Evolutionary conservation across 2,113 vertebrate species (phyloP).

Genomic region (Ceratotherium simum): DNA sequence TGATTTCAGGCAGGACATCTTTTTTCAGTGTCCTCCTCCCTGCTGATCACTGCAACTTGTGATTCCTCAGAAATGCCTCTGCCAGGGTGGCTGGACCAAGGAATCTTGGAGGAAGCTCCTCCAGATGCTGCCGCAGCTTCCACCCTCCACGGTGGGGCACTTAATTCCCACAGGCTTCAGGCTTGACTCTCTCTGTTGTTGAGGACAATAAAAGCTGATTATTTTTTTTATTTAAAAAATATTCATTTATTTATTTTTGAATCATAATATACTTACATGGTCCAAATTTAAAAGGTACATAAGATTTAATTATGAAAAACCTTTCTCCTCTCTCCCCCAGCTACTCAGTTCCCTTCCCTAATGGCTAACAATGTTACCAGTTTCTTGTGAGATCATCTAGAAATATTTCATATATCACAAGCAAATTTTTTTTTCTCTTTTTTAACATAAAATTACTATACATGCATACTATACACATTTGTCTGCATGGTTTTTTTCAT

Average conservation of each 20-base stretch:
- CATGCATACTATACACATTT: not conserved
- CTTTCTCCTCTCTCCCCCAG: not conserved
- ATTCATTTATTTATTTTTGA: not conserved
- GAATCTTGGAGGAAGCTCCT: not conserved
- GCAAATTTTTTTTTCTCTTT: not conserved
- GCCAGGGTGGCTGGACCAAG: rapidly evolving
- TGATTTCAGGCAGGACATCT: not conserved
- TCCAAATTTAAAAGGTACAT: not conserved
- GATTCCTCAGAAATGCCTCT: not conserved
- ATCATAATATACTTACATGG: not conserved
- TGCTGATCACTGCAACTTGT: not conserved
- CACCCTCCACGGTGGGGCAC: not conserved
- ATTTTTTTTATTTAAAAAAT: not conserved
- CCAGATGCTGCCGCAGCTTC: not conserved
- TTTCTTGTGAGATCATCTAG: not conserved
- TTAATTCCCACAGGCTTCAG: not conserved
- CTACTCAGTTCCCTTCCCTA: not conserved
- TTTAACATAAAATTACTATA: not conserved
- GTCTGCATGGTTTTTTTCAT: not conserved
- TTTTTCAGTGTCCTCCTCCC: not conserved
- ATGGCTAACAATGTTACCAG: not conserved
- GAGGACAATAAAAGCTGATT: conserved; percentile 59
- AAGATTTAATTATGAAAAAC: not conserved
- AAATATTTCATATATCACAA: not conserved
- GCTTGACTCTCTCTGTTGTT: not conserved